Evolutionary conservation across 92 coral and sea anemone genomes (phyloP).

Genomic region (Diadumene lineata): DNA sequence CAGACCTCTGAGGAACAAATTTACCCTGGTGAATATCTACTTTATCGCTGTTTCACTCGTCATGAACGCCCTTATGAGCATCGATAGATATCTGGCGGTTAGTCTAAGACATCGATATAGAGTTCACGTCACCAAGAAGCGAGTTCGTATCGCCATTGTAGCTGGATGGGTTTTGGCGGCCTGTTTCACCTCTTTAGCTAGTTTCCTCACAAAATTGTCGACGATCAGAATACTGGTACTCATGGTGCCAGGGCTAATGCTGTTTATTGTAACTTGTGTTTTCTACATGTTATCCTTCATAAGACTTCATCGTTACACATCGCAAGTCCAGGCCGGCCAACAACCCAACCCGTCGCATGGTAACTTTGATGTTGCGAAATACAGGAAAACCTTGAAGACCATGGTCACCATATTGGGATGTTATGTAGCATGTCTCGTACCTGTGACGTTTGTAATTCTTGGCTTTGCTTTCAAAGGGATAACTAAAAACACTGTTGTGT

Average conservation of each 20-base stretch:
- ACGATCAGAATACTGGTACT: too few species aligned
- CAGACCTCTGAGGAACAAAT: neutral
- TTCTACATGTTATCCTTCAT: conserved; percentile 15
- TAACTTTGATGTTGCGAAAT: conserved; percentile 25
- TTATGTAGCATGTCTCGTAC: neutral
- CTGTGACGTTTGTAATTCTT: neutral
- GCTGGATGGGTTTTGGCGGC: conserved; percentile 34
- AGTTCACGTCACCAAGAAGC: conserved; percentile 22
- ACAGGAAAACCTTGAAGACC: conserved; percentile 23
- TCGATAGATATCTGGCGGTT: conserved; percentile 30
- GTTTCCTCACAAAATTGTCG: too few species aligned
- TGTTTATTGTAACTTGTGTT: neutral
- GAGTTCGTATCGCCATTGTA: conserved; percentile 29
- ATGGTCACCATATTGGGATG: conserved; percentile 24
- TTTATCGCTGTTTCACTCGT: conserved; percentile 9
- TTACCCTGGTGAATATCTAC: conserved; percentile 6
- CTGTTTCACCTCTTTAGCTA: too few species aligned
- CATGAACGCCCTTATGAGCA: conserved; percentile 12
- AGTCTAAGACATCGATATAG: conserved; percentile 41
- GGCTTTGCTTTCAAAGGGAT: neutral
- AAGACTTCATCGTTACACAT: conserved; percentile 18
- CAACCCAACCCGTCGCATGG: conserved; percentile 12
- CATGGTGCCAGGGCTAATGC: neutral
- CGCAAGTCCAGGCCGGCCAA: conserved; percentile 20
- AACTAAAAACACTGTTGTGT: neutral